Conservation (phyloP, 2,888 invertebrate species). For the Halocaridina rubra region DNA sequence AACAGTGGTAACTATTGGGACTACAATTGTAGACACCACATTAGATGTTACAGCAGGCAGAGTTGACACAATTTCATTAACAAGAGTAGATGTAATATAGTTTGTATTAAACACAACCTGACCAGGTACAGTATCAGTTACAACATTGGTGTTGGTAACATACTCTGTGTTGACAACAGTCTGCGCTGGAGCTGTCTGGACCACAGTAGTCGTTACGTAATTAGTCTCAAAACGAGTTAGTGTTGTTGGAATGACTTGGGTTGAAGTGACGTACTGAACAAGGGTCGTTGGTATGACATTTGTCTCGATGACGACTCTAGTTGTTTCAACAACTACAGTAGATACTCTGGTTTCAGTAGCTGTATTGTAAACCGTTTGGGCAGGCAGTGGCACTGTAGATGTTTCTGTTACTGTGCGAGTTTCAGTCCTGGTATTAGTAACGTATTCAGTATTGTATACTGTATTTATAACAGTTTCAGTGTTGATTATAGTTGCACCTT, state of each 20-base stretch:
- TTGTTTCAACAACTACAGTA: constrained; percentile 44
- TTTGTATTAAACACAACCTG: constrained; percentile 40
- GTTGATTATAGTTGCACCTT: constrained; percentile 34
- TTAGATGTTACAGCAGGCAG: constrained; percentile 44
- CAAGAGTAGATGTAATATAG: constrained; percentile 42
- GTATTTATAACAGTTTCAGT: constrained; percentile 55
- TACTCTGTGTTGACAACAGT: constrained; percentile 41
- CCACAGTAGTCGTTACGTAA: constrained; percentile 34
- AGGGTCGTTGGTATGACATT: constrained; percentile 38
- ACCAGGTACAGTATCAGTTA: constrained; percentile 54
- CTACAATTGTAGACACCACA: constrained; percentile 49
- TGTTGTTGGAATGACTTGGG: constrained; percentile 31
- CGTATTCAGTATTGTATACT: constrained; percentile 44
- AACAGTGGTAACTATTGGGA: constrained; percentile 40
- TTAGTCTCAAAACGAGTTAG: constrained; percentile 22
- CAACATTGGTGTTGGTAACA: constrained; percentile 27
- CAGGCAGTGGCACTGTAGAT: constrained; percentile 31
- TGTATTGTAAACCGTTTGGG: constrained; percentile 54
- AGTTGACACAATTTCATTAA: constrained; percentile 43
- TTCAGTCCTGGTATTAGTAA: constrained; percentile 52
- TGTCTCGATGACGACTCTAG: constrained; percentile 29
- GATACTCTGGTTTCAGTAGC: constrained; percentile 40
- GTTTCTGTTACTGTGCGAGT: constrained; percentile 39
- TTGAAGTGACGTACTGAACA: constrained; percentile 40
- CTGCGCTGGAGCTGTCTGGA: constrained; percentile 36